Base-by-base conservation (phyloP, 2,888 invertebrate genomes). In the Zeuzera pyrina region DNA sequence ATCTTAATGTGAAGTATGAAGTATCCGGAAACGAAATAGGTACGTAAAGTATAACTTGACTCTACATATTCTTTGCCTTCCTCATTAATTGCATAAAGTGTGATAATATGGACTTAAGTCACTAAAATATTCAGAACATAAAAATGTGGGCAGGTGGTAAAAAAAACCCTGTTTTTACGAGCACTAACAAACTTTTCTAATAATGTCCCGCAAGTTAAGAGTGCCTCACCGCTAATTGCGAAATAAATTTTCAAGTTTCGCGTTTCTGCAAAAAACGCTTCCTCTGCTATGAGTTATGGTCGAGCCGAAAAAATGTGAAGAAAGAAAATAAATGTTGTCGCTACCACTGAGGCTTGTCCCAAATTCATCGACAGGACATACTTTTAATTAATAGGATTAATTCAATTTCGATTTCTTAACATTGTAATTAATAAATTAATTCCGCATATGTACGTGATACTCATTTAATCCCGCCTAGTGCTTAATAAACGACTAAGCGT, bases 241-340 rank as follows among this genome's bases (percentile, higher is more conserved):
- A 77, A 69, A 83, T 83, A 81, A 83, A 83, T 83, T 78, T 70
- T 52, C 76, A 70, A 72, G 71, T 78, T 78, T 68, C 51, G 55
- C 5, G 15, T n/a, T n/a, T n/a, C n/a, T n/a, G 62, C 68, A 67
- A 73, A 83, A 81, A 83, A 76, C 70, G 60, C 45, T 56, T 52
- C 49, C 54, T 37, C 36, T 47, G 54, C 45, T 43, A 47, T 77
- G 73, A 79, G 66, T 73, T 77, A 81, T 66, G 54, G 53, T 59
- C 58, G 53, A 45, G 45, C 42, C 65, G 69, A 63, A 71, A 70
- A 64, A 57, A 49, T 55, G 54, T 52, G 49, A 43, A 39, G 45
- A 41, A 50, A 42, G 38, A 45, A 57, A 46, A 54, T 25, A 29
- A 35, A 24, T 19, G 19, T 28, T 36, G 25, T 25, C 25, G 3